These are phyloP conservation scores for Vombatus ursinus DNA, from an alignment of 2,113 vertebrate species.

Conservation along the genomic window DNA sequence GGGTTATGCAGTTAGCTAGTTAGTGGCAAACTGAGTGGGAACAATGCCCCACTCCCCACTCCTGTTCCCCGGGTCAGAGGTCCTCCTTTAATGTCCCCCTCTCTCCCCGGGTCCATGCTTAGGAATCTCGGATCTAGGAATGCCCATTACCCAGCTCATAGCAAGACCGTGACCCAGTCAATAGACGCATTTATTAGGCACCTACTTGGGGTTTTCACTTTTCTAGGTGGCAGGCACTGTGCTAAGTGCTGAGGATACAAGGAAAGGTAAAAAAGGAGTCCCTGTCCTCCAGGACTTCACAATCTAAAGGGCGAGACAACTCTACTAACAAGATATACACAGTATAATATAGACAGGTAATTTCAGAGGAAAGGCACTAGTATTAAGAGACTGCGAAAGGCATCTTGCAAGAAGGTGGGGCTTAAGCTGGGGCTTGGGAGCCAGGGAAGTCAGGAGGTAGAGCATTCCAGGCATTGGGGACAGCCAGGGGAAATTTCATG, in stretches of 20 bases:
- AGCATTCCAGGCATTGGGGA: background rate
- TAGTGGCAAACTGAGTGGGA: background rate
- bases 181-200: background rate
- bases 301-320: background rate
- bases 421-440: no score
- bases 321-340: background rate
- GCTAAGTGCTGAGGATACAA: background rate
- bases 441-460: background rate
- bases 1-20: background rate
- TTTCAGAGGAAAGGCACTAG: background rate
- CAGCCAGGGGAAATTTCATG: background rate
- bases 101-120: background rate
- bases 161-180: background rate
- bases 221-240: background rate
- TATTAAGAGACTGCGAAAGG: background rate
- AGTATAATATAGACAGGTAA: background rate
- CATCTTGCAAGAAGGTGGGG: background rate
- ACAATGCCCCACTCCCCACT: background rate
- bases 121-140: background rate
- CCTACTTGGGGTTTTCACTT: background rate
- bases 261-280: background rate
- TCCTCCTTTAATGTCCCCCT: background rate
- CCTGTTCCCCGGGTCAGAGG: background rate
- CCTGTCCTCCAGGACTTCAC: no score
- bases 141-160: background rate